Evolutionary conservation across 2,797 vertebrate species (phyloP).

Genomic region (Anas acuta): DNA sequence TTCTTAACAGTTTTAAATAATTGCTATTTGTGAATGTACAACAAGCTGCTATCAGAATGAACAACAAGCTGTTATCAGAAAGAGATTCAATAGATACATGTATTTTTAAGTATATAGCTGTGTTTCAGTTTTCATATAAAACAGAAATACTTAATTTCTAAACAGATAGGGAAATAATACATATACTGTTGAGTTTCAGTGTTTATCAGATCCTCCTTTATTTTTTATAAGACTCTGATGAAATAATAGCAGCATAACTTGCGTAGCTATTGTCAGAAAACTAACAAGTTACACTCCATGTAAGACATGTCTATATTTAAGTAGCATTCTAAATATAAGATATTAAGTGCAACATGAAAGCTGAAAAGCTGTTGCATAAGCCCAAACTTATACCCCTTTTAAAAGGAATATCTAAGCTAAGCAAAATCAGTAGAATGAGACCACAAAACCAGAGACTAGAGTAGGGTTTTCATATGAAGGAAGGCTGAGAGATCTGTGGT

Average conservation of each 20-base stretch:
- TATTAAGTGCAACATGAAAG: not conserved
- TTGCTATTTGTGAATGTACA: not conserved
- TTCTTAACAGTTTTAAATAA: not conserved
- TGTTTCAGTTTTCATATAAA: not conserved
- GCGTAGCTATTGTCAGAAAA: not conserved
- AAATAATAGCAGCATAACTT: not conserved
- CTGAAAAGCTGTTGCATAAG: not conserved
- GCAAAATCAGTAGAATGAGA: not conserved
- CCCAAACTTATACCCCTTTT: not conserved
- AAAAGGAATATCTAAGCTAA: not conserved
- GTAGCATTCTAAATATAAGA: not conserved
- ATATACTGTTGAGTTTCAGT: not conserved
- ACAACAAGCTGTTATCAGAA: not conserved
- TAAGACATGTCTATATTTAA: not conserved
- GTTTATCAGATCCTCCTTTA: not conserved
- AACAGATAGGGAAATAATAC: not conserved
- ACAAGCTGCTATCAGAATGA: not conserved
- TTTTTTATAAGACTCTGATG: not conserved
- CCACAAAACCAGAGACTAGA: not conserved
- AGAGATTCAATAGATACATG: not conserved
- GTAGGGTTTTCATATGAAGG: too few species aligned
- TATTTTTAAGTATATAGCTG: too few species aligned
- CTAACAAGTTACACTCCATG: not conserved
- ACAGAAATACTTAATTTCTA: not conserved
- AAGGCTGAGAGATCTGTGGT: too few species aligned